Base-by-base conservation (phyloP, 2,888 invertebrate genomes). In the Aspidiotus rigidus region DNA sequence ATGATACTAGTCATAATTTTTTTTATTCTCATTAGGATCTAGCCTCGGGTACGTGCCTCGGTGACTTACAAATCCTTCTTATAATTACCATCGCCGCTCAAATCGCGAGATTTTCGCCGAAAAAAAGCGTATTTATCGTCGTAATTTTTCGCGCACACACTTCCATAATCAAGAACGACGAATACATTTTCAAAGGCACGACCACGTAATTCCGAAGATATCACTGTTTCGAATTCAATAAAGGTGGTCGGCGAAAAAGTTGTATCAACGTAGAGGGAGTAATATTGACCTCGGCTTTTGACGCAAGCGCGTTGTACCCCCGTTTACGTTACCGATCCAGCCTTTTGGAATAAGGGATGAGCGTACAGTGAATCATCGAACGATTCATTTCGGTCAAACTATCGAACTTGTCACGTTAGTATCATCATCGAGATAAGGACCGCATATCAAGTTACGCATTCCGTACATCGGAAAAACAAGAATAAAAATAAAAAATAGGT, bases 251-350 rank as follows among this genome's bases (percentile, higher is more conserved):
- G 41, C n/a, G 11, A 59, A 13, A 17, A 11, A n/a, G n/a, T 54
- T 15, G 44, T 17, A 53, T 64, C 54, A 64, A 64, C 64, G 64
- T 64, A 64, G 54, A 49, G 49, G 49, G 49, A 49, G 49, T 49
- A 49, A 49, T 13, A 13, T 49, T n/a, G 49, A 49, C 49, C 49
- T 49, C 49, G 49, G n/a, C 10, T 49, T 11, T 5, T n/a, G 49
- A 49, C 49, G 49, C 49, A 49, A 13, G 49, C 49, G 49, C 49
- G 3, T 6, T 3, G n/a, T 13, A 49, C 3, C 49, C 10, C 49
- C 49, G 49, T 28, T 28, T 28, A 28, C 28, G 28, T 5, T 28
- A 28, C 28, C 28, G 28, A 28, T 28, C 28, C 49, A 49, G 6
- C 6, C 10, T 6, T 49, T n/a, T 5, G 28, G 49, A 49, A 13